Base-by-base conservation (phyloP, 1,140 invertebrate genomes). In the Harpegnathos saltator region DNA sequence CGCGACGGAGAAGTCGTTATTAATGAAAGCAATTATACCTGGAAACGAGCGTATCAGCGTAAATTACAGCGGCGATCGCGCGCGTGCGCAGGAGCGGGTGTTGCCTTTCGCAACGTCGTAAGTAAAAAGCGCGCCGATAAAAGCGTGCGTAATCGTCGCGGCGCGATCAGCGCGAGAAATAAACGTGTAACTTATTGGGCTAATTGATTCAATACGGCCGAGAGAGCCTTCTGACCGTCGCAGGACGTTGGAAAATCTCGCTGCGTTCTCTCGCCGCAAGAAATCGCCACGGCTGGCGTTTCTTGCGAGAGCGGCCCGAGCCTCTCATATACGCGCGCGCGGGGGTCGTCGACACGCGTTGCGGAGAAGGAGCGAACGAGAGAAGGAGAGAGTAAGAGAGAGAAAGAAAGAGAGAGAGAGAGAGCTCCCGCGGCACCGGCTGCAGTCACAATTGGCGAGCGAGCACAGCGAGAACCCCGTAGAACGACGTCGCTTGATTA, bases 391-490 rank as follows among this genome's bases (percentile, higher is more conserved):
- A 58, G 52, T 26, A 11, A n/a, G 69, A 82, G 38, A 72, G 44
- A 59, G n/a, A 22, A 19, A 69, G 48, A 14, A 15, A 61, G 17
- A 63, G 78, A 72, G 29, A 82, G 14, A 48, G 48, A 44, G 58
- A 73, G 56, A 44, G 50, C 17, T 56, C 62, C 59, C 71, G 61
- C 44, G 44, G 73, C 81, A 83, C 73, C 59, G 71, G 48, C 62
- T 82, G 61, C 58, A 72, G 54, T 83, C 59, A 61, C 85, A 84
- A 88, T 88, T 88, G 86, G 85, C 85, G 83, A 86, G 74, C 81
- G 66, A 3, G 38, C 38, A 50, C 74, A 62, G n/a, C 54, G 58
- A 72, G 71, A 65, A 68, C 66, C 81, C 73, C 69, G 82, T 84
- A 88, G 82, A 82, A 86, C 62, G 82, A 72, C 69, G 74, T 80